A percentile compares a stretch with the other conserved stretches of the same genome.
These are phyloP conservation scores for Tretioscincus oriximinensis DNA, from an alignment of 2,113 vertebrate genomes.

Conservation along the genomic window DNA sequence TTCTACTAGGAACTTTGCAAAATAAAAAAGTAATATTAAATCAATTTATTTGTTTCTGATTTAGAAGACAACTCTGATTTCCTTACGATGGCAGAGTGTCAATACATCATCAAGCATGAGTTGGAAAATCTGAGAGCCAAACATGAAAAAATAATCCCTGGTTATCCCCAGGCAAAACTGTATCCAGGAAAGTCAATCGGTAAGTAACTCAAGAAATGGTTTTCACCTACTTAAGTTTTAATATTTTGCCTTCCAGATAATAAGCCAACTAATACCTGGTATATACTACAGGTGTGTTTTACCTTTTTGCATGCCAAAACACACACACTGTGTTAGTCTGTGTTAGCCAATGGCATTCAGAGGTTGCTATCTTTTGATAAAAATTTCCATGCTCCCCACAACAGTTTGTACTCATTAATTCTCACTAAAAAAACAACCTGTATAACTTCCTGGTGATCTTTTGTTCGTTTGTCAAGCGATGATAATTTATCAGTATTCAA, in stretches of 20 bases:
- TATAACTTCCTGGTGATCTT: too few relatives aligned
- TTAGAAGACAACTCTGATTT: constrained; percentile 88
- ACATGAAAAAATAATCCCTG: constrained; percentile 88
- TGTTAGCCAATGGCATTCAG: not conserved
- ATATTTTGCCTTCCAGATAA: not conserved
- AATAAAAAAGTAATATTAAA: constrained; percentile 18
- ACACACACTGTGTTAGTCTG: not conserved
- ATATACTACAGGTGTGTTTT: too few relatives aligned
- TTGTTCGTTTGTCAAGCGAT: too few relatives aligned
- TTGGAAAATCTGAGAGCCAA: constrained; percentile 91
- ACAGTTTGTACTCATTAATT: too few relatives aligned
- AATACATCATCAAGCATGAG: constrained; percentile 95
- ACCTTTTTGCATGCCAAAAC: too few relatives aligned
- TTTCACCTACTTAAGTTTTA: not conserved
- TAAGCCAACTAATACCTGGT: too few relatives aligned
- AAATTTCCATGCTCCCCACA: too few relatives aligned
- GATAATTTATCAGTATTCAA: too few relatives aligned
- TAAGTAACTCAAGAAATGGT: constrained; percentile 66
- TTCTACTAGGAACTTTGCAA: constrained; percentile 16
- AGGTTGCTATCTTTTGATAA: not conserved
- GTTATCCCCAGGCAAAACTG: constrained; percentile 85
- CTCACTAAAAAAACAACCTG: too few relatives aligned
- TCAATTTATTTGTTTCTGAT: constrained; percentile 47
- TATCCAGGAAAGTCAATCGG: constrained; percentile 96
- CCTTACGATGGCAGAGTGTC: constrained; percentile 91